These are phyloP conservation scores for Aphelenchoides besseyi DNA, from an alignment of 1,140 invertebrate species.

Conservation along the genomic window DNA sequence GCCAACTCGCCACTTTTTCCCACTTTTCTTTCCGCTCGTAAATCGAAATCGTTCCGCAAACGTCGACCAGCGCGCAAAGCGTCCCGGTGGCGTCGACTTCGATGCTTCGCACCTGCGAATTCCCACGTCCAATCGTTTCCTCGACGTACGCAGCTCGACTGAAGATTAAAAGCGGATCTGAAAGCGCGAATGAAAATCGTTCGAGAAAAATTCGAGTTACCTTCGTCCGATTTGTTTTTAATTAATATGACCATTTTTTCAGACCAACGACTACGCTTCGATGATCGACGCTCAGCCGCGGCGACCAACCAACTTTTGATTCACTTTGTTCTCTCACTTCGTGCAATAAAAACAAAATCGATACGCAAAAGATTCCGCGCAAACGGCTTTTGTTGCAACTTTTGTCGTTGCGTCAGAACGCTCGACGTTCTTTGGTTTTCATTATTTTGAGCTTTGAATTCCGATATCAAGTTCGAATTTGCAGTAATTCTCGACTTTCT, in stretches of 20 bases:
- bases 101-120: neutral
- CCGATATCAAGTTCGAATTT: neutral
- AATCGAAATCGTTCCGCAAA: neutral
- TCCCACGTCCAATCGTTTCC: neutral
- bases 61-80: neutral
- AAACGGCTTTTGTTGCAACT: neutral
- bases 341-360: neutral
- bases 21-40: slow-evolving; percentile 7
- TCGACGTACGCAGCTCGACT: too few species aligned
- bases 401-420: neutral
- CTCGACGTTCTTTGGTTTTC: neutral
- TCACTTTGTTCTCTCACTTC: neutral
- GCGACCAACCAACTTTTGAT: too few species aligned
- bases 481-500: neutral
- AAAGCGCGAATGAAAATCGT: too few species aligned
- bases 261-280: slow-evolving; percentile 57
- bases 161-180: neutral
- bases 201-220: too few species aligned
- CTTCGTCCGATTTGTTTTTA: too few species aligned
- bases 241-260: slow-evolving; percentile 13
- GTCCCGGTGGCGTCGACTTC: slow-evolving; percentile 14
- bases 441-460: neutral
- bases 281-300: slow-evolving; percentile 52
- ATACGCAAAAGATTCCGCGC: neutral
- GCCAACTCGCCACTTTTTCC: neutral